Base-by-base conservation (phyloP, 2,797 vertebrate genomes). In the Peromyscus aztecus region DNA sequence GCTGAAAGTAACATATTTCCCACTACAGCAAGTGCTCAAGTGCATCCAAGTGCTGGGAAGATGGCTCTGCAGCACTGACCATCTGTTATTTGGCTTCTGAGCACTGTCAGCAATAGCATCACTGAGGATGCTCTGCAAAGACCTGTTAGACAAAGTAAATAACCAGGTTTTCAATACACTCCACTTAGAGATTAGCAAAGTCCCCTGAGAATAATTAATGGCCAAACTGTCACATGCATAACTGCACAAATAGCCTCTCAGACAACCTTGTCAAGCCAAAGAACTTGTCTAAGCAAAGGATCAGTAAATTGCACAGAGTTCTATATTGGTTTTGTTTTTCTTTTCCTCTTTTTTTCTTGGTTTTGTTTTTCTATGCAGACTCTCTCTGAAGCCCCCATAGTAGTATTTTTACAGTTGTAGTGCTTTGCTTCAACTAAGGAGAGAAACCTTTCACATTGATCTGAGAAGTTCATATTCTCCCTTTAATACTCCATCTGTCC, bases 181-280 rank as follows among this genome's bases (percentile, higher is more conserved):
- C n/a, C 73, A 31, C 90, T 71, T 13, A 90, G 91, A 91, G 75
- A 91, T 73, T 11, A 75, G 46, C 80, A 59, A 0, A 57, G 87
- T 4, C 21, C 55, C 61, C 71, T 78, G 78, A 85, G 67, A 94
- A 76, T n/a, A 91, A 95, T 89, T 86, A 91, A 57, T 78, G 89
- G 21, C 80, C 63, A 52, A 67, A 63, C 14, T 10, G 46, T 34
- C 29, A 34, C 57, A 19, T n/a, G 14, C 27, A 21, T 43, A 57
- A 46, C 76, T 43, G 46, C 59, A 61, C 12, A 49, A 4, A 13
- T 10, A 63, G 75, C 46, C 13, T 86, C 37, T n/a, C 37, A 83
- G 49, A 23, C 27, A 52, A 19, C 16, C n/a, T 67, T 37, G 49
- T 49, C 31, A 49, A 78, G 46, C 65, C 65, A 91, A 81, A 19